Evolutionary conservation across 2,113 vertebrate genomes (phyloP), one percentile per base, ranked within the genome.

Genomic region (Laterallus jamaicensis): DNA sequence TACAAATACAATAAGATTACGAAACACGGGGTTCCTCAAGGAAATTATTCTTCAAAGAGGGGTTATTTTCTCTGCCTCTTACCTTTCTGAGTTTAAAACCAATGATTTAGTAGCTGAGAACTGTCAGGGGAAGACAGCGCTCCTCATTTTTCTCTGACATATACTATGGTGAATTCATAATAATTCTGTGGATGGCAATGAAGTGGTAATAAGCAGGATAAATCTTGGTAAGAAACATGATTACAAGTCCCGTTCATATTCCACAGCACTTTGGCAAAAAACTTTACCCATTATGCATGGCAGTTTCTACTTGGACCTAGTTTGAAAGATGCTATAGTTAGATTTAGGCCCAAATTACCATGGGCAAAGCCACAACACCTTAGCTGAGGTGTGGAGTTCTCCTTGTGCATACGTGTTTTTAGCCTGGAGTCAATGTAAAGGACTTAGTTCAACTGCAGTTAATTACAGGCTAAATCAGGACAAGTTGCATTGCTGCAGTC

Each of bases 41-140:
- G 24, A 76, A 66, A 54, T 79, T 82, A 28, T 54, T 93, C 79
- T 92, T 88, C 56, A 56, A 42, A 71, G 56, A 88, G 32, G 20
- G 3, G 11, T 84, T 90, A 25, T 92, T 93, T 95, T 94, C 73
- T 91, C 62, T 93, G 28, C 20, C 31, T 94, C 50, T 92, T 79
- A 40, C 80, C 32, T 75, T 86, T 89, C 83, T 71, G 69, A 83
- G 66, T 81, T 90, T 84, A 84, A 82, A 86, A 64, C 39, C 32
- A 69, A 39, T 94, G 42, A 92, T 86, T 86, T 94, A 88, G 71
- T 88, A 76, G n/a, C 62, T 92, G 56, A 88, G 54, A 83, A 86
- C 7, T 88, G 49, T 81, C 62, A 93, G 52, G 42, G 67, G 69
- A 78, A 83, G 82, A 64, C 59, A 70, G 39, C 0, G 2, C n/a